phyloP scores from a whole-genome alignment of 2,888 invertebrate species.

The Chromoteleia sp. region DNA sequence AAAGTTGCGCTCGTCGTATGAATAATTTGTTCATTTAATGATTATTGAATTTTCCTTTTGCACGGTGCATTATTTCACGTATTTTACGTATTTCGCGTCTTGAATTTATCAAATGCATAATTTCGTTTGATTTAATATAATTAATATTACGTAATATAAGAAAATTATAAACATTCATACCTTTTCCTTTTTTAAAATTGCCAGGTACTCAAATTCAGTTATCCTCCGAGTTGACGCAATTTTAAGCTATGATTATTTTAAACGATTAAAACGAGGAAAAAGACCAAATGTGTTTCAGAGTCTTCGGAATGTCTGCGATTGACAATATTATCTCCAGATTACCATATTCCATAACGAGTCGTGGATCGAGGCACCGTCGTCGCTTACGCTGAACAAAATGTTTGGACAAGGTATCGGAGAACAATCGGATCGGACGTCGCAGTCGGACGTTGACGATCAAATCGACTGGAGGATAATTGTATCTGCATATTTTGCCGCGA shows the following conservation, averaged over 20 bases:
- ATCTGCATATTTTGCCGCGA: background rate
- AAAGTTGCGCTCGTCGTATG: background rate
- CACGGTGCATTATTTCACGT: too few species aligned
- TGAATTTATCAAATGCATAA: background rate
- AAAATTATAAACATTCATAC: too few species aligned
- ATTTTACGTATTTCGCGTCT: too few species aligned
- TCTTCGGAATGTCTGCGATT: background rate
- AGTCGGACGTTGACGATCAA: background rate
- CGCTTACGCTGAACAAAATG: constrained; percentile 17
- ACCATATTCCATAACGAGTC: background rate
- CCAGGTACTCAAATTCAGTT: too few species aligned
- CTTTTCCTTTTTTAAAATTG: too few species aligned
- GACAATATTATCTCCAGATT: background rate
- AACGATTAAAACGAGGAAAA: too few species aligned
- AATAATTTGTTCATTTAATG: too few species aligned
- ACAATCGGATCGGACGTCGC: constrained; percentile 5
- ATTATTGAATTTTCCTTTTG: background rate
- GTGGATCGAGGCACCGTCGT: background rate
- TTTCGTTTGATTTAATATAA: too few species aligned
- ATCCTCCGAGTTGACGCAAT: too few species aligned
- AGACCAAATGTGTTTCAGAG: too few species aligned
- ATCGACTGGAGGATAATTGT: background rate
- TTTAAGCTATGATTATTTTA: too few species aligned
- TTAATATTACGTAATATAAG: too few species aligned
- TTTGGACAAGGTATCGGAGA: constrained; percentile 14